Evolutionary conservation across 2,888 invertebrate species (phyloP), one percentile per base, ranked within the genome.

Genomic region (Timema cristinae): DNA sequence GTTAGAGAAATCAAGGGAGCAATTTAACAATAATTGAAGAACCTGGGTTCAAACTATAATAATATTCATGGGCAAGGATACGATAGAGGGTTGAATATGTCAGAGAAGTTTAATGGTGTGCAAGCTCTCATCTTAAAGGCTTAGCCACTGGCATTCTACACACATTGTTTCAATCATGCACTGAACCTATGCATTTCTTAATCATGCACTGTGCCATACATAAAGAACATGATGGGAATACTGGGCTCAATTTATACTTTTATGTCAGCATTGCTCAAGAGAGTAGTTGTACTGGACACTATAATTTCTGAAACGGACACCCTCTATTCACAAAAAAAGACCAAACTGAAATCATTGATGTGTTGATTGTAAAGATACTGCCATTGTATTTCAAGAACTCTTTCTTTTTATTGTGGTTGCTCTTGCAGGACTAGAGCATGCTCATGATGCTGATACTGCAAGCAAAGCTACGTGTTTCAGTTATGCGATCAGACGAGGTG

Each of bases 201-300:
- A 10, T 7, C 56, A 6, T 56, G 56, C 6, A 16, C 13, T 13
- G 16, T 10, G 10, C 56, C 56, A 6, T 7, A 13, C n/a, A n/a
- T 49, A 16, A 49, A n/a, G 11, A 50, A 66, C 13, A 66, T 66
- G 48, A 47, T 66, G 66, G 66, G 66, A 66, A 48, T 66, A 16
- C 7, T 66, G 13, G 56, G 56, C 56, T 15, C 6, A 15, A 16
- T 56, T 6, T 56, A 13, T 56, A 16, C 11, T 13, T 56, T 56
- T 10, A 15, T 56, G 6, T 56, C 56, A 15, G 56, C 56, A 56
- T 56, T 16, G 13, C n/a, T 16, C 7, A 56, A 10, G 7, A 56
- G 56, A 10, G 11, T 6, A 56, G 16, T 15, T 56, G 10, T 16
- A 6, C 16, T 56, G 10, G n/a, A 10, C 13, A 56, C n/a, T 7